These are phyloP conservation scores for Melanotaenia nigrans DNA, from an alignment of 2,797 vertebrate genomes.

Conservation along the genomic window DNA sequence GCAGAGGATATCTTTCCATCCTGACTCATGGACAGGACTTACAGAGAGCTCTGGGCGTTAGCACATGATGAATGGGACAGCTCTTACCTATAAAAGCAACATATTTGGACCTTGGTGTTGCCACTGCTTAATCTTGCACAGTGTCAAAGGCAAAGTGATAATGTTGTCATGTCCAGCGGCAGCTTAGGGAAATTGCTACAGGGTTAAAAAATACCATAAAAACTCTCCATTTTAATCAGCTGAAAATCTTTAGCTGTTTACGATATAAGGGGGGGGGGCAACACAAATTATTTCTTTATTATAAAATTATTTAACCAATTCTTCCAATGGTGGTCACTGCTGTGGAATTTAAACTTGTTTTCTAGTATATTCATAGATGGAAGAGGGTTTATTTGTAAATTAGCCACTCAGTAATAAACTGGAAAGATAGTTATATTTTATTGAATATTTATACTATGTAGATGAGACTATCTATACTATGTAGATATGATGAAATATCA, in stretches of 20 bases:
- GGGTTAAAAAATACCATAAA: conserved; percentile 46
- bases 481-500: too few species aligned
- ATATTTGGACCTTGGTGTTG: conserved; percentile 68
- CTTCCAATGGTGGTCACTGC: too few species aligned
- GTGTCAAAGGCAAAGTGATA: conserved; percentile 72
- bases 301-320: conserved; percentile 24
- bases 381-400: too few species aligned
- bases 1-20: conserved; percentile 40
- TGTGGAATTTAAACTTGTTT: too few species aligned
- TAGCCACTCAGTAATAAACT: not conserved
- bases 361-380: too few species aligned
- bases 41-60: conserved; percentile 58
- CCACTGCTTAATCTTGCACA: conserved; percentile 65
- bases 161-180: conserved; percentile 64
- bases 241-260: conserved; percentile 26
- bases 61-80: conserved; percentile 70
- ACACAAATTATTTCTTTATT: conserved; percentile 12
- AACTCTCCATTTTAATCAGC: conserved; percentile 52
- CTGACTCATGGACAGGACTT: conserved; percentile 68
- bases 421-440: not conserved
- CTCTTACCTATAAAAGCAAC: conserved; percentile 66
- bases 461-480: too few species aligned
- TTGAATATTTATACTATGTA: too few species aligned
- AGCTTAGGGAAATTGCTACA: conserved; percentile 69
- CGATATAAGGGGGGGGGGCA: conserved; percentile 1